Evolutionary conservation across 30 jellyfish, hydroid and myxozoan species (phyloP), one percentile per base, ranked within the genome.

Genomic region (Turritopsis rubra): DNA sequence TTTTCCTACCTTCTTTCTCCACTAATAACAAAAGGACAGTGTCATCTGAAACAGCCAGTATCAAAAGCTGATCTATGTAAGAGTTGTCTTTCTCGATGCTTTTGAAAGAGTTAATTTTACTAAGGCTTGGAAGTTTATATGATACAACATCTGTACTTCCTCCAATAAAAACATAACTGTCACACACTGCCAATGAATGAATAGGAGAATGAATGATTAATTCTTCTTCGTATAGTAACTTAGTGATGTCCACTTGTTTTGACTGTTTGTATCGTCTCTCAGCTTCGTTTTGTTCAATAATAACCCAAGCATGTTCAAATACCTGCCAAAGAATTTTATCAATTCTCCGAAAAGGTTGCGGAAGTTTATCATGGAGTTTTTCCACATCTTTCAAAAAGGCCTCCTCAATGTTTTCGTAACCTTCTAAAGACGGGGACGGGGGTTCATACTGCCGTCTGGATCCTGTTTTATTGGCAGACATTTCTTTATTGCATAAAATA

Each of bases 311-410:
- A 16, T 25, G 65, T 25, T 82, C 88, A 29, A 82, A 82, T 22
- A 82, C 72, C 5, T 82, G 74, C 72, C 73, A 66, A 18, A 82
- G 53, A 17, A 82, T 23, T 31, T 82, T 82, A 82, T 82, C 83
- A 71, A 82, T 82, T 82, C 88, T 30, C 20, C 86, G 86, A 29
- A 21, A 82, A 18, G 88, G 88, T 82, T 82, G 88, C 23, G 88
- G 88, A 13, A 82, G 70, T 17, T 28, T 71, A 82, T 82, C 88
- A 82, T 82, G 88, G 52, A 82, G 71, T 21, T 28, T 23, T 17
- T 82, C 88, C 16, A 82, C 65, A 71, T 82, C 73, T n/a, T 82
- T 20, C 68, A 68, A 68, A 68, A 68, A 68, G 0, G 77, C 30
- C 9, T 68, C 77, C 30, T 68, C 77, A n/a, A 68, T 68, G 17